Evolutionary conservation across 2,113 vertebrate genomes (phyloP).

Genomic region (Phrynosoma blainvillii): DNA sequence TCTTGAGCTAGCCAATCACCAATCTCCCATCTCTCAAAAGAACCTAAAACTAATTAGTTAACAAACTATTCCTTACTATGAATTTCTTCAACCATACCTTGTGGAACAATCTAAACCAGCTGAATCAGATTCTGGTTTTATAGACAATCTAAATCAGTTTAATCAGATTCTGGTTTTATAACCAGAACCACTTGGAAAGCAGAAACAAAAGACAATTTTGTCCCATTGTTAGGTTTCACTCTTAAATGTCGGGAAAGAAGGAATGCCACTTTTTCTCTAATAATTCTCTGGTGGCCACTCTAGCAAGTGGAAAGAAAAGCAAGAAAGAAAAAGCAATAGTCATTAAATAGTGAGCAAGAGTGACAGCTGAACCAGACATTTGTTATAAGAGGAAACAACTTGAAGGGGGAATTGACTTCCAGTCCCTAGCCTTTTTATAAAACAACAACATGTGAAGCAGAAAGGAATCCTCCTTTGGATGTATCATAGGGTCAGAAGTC

Average conservation of each 20-base stretch:
- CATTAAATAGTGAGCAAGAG: constrained; percentile 32
- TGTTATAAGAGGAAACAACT: constrained; percentile 46
- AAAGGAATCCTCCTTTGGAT: constrained; percentile 40
- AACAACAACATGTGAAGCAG: constrained; percentile 37
- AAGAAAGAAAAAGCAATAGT: constrained; percentile 26
- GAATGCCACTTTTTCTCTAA: background rate
- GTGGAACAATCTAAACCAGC: background rate
- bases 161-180: background rate
- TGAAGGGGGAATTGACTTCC: constrained; percentile 40
- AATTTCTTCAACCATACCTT: no score
- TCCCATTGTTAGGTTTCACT: background rate
- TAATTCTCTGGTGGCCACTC: background rate
- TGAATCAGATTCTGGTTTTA: background rate
- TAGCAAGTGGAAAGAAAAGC: background rate
- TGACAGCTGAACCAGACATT: constrained; percentile 45
- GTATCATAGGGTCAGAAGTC: background rate
- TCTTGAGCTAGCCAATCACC: no score
- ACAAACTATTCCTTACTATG: background rate
- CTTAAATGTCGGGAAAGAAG: constrained; percentile 22
- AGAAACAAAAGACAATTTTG: background rate
- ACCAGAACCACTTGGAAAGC: background rate
- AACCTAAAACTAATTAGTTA: background rate
- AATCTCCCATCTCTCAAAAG: background rate
- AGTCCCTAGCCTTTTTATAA: background rate
- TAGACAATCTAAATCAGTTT: background rate